A percentile compares a stretch with the other conserved stretches of the same genome.
Evolutionary conservation across 2,797 vertebrate species (phyloP).

Genomic region (Acanthornis magna): DNA sequence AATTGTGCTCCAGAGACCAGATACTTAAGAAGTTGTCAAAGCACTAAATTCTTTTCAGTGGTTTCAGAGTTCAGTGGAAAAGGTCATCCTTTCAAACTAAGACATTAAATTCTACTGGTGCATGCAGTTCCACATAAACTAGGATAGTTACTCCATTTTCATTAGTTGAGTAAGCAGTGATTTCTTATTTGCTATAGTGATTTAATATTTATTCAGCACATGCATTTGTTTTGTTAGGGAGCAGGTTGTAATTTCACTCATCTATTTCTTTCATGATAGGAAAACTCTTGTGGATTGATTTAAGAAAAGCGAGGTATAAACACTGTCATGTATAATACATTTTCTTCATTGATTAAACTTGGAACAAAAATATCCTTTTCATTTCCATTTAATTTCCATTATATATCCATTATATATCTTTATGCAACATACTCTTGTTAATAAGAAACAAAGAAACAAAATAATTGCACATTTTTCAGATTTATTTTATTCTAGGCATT

Average conservation of each 20-base stretch:
- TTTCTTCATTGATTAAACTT: neutral
- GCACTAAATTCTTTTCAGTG: neutral
- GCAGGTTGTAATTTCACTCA: neutral
- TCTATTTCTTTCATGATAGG: neutral
- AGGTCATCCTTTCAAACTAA: neutral
- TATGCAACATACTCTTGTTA: neutral
- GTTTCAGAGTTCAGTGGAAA: neutral
- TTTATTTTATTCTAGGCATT: neutral
- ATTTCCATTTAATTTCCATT: neutral
- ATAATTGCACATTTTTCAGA: neutral
- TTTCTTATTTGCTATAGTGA: neutral
- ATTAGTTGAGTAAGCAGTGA: neutral
- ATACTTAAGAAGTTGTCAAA: neutral
- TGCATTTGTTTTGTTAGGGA: neutral
- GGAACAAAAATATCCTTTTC: neutral
- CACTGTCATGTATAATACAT: neutral
- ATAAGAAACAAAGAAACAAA: neutral
- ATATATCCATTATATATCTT: neutral
- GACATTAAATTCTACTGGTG: neutral
- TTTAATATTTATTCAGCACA: conserved; percentile 18
- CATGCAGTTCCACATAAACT: neutral
- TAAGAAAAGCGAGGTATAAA: neutral
- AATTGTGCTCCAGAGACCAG: neutral
- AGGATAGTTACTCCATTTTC: neutral
- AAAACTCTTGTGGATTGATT: neutral